Conservation (phyloP, 1,140 invertebrate species). For the Nilaparvata lugens region DNA sequence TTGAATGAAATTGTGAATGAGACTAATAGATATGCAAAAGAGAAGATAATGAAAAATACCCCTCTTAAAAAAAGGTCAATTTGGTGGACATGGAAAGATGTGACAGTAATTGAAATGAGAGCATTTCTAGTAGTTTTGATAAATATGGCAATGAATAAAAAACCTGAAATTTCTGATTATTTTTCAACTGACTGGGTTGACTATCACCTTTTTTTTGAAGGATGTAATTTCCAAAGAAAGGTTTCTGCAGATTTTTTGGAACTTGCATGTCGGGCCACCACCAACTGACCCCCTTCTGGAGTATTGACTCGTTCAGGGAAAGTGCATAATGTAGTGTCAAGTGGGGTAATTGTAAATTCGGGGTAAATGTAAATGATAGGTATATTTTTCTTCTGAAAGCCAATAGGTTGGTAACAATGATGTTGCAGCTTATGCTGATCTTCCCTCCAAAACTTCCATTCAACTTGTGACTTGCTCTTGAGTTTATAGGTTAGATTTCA, state of each 20-base stretch:
- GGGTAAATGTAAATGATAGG: too few species aligned
- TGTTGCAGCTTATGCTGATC: not conserved
- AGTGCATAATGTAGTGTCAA: not conserved
- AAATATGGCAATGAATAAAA: conserved; percentile 6
- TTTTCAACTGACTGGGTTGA: conserved; percentile 11
- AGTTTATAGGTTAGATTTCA: too few species aligned
- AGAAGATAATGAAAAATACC: not conserved
- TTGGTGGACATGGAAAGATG: not conserved
- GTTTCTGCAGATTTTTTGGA: conserved; percentile 8
- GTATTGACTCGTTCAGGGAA: not conserved
- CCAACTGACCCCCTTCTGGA: not conserved
- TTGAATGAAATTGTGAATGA: not conserved
- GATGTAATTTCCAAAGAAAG: not conserved
- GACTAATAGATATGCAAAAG: not conserved
- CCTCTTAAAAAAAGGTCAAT: not conserved
- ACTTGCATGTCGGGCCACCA: not conserved
- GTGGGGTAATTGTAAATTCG: too few species aligned
- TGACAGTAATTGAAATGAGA: not conserved
- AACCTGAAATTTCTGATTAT: conserved; percentile 7
- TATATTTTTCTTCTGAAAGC: not conserved
- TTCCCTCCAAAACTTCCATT: too few species aligned
- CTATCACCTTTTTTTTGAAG: conserved; percentile 14
- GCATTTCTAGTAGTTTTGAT: conserved; percentile 1
- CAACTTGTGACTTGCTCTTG: too few species aligned
- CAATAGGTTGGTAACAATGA: too few species aligned